phyloP scores from a whole-genome alignment of 2,113 vertebrate genomes.

The Microcebus ravelobensis region DNA sequence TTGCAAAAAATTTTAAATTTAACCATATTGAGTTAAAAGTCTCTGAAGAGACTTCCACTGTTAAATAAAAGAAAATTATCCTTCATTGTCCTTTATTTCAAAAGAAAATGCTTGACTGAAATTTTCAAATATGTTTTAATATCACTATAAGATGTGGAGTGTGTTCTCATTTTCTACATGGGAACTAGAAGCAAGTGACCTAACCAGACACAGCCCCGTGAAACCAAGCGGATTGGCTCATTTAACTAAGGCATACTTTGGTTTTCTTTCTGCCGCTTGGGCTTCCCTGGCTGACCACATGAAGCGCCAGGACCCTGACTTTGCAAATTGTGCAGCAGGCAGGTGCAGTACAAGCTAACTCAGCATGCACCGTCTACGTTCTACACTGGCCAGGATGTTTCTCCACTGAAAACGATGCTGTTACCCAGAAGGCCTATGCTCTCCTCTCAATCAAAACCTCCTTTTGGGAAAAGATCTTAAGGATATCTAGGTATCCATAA shows the following conservation, averaged over 20 bases:
- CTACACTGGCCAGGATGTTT: background rate
- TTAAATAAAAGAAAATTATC: background rate
- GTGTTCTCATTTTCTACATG: background rate
- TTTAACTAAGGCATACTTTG: background rate
- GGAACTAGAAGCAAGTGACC: background rate
- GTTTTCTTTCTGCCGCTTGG: background rate
- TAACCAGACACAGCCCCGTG: background rate
- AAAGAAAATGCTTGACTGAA: background rate
- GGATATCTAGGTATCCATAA: background rate
- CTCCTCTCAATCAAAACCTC: background rate
- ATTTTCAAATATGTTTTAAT: constrained; percentile 2
- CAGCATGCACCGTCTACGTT: background rate
- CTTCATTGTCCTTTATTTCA: constrained; percentile 1
- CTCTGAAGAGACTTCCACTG: background rate
- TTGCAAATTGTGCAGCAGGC: background rate
- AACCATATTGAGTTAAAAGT: constrained; percentile 35
- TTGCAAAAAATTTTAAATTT: constrained; percentile 4
- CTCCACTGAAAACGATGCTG: background rate
- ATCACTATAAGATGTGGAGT: background rate
- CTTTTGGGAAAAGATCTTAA: background rate
- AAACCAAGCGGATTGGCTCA: background rate
- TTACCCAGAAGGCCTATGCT: background rate
- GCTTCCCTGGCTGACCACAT: background rate
- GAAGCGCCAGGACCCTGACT: background rate
- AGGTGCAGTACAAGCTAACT: background rate